Percentiles rank a stretch among this genome's conserved stretches.
Evolutionary conservation across 2,888 invertebrate species (phyloP).

Genomic region (Brenthis ino): DNA sequence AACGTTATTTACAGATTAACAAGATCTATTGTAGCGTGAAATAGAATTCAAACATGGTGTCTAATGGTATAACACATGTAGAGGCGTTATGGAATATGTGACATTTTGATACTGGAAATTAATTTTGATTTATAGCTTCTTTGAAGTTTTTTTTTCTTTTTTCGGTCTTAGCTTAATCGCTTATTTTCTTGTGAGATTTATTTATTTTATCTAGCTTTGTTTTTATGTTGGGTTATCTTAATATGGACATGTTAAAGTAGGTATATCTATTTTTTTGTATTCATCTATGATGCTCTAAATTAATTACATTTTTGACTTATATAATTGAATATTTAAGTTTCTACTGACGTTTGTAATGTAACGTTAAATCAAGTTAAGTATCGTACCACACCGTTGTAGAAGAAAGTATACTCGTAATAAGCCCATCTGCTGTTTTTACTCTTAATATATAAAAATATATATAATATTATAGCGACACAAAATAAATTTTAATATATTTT

Average conservation of each 20-base stretch:
- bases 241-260: not conserved
- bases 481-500: not conserved
- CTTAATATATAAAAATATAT: constrained; percentile 15
- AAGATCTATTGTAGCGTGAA: constrained; percentile 1
- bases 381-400: no score
- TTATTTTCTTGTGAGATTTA: constrained; percentile 21
- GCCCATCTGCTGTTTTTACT: constrained; percentile 1
- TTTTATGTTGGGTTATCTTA: constrained; percentile 1
- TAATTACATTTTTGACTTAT: no score
- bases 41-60: constrained; percentile 3
- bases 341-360: no score
- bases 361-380: no score
- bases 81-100: constrained; percentile 21
- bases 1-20: not conserved
- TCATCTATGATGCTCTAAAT: no score
- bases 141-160: constrained; percentile 20
- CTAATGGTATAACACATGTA: constrained; percentile 2
- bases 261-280: not conserved
- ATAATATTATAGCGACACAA: constrained; percentile 7
- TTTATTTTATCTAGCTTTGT: constrained; percentile 5
- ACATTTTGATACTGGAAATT: constrained; percentile 52
- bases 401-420: not conserved
- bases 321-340: no score
- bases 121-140: constrained; percentile 56
- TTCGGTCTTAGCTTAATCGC: constrained; percentile 10